Evolutionary conservation across 2,113 vertebrate genomes (phyloP).

Genomic region (Calcarius ornatus): DNA sequence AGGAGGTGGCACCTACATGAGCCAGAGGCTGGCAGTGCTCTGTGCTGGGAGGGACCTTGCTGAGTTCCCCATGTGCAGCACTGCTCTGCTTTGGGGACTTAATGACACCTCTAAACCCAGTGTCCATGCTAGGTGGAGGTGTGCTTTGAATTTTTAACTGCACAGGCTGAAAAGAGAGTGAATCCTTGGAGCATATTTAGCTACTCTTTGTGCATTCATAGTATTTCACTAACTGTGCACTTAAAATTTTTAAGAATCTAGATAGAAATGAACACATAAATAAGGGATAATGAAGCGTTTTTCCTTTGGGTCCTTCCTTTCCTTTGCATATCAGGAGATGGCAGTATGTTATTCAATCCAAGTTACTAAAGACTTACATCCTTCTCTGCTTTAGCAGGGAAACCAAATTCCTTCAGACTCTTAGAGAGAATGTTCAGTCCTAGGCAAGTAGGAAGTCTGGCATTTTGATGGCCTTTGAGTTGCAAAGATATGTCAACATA

Average conservation of each 20-base stretch:
- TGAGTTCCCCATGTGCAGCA: neutral
- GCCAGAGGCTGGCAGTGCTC: neutral
- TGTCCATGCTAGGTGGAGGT: neutral
- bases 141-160: neutral
- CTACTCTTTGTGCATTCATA: neutral
- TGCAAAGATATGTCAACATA: neutral
- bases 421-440: neutral
- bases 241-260: neutral
- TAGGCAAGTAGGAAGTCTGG: neutral
- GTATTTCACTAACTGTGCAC: neutral
- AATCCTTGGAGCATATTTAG: neutral
- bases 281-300: neutral
- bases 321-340: neutral
- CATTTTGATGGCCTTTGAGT: neutral
- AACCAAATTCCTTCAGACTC: neutral
- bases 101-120: neutral
- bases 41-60: neutral
- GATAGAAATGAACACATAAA: neutral
- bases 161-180: neutral
- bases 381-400: neutral
- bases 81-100: neutral
- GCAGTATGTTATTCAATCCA: neutral
- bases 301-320: neutral
- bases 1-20: neutral
- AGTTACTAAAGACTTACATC: neutral